A percentile compares a stretch with the other conserved stretches of the same genome.
Conservation (phyloP, 2,113 vertebrate species). For the Penelope pileata region DNA sequence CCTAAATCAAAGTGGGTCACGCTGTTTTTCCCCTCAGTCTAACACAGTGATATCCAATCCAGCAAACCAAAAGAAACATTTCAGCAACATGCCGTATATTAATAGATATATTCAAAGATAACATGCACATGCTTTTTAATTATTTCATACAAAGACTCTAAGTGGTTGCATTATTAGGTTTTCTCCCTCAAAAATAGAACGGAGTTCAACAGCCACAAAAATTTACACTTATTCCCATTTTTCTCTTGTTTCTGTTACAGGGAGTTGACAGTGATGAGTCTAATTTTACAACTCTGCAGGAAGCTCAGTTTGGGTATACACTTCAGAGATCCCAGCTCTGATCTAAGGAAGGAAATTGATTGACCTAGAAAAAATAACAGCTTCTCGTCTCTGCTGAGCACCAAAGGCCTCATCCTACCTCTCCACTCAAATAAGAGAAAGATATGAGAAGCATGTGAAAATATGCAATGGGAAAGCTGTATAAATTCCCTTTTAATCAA, state of each 20-base stretch:
- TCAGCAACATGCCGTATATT: background rate
- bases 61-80: background rate
- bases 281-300: background rate
- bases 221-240: background rate
- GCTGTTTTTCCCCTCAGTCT: background rate
- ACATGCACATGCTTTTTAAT: background rate
- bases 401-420: conserved; percentile 37
- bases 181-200: background rate
- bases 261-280: background rate
- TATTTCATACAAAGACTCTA: background rate
- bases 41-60: background rate
- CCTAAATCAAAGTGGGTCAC: conserved; percentile 16
- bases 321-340: conserved; percentile 46
- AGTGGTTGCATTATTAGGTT: background rate
- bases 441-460: background rate
- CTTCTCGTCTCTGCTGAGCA: conserved; percentile 25
- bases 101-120: background rate
- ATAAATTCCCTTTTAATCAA: background rate
- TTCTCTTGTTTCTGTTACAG: background rate
- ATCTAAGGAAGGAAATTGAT: conserved; percentile 51
- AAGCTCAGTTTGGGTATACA: background rate
- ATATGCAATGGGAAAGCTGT: background rate
- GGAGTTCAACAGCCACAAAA: conserved; percentile 10
- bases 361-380: conserved; percentile 59
- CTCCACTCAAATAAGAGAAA: conserved; percentile 20